Conservation (phyloP, 2,797 vertebrate genomes). For the Malacoraja senta region DNA sequence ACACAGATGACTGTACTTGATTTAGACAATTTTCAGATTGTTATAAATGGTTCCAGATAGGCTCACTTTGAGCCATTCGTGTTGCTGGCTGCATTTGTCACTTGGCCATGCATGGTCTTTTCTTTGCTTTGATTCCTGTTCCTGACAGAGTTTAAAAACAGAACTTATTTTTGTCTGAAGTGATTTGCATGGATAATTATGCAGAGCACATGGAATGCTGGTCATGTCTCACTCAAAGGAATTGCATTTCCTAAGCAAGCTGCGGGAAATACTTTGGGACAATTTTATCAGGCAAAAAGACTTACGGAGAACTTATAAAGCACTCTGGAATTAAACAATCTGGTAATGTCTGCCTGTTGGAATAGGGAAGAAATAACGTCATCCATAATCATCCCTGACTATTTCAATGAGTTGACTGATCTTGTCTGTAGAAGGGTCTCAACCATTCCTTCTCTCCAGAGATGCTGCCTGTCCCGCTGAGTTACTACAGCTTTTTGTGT, state of each 20-base stretch:
- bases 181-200: neutral
- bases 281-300: neutral
- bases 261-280: neutral
- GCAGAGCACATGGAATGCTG: neutral
- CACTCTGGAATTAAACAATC: neutral
- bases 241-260: neutral
- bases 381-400: neutral
- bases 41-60: neutral
- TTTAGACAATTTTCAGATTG: neutral
- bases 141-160: neutral
- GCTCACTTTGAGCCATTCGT: neutral
- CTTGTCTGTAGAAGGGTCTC: no score
- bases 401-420: no score
- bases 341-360: no score
- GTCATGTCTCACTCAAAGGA: neutral
- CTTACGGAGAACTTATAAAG: neutral
- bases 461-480: no score
- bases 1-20: conserved; percentile 3
- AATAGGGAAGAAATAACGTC: no score
- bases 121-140: neutral
- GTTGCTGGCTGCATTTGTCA: neutral
- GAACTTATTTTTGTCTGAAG: neutral
- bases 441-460: no score
- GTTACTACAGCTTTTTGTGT: no score
- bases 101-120: neutral